Conservation (phyloP, 2,797 vertebrate genomes). For the Florisuga fusca region DNA sequence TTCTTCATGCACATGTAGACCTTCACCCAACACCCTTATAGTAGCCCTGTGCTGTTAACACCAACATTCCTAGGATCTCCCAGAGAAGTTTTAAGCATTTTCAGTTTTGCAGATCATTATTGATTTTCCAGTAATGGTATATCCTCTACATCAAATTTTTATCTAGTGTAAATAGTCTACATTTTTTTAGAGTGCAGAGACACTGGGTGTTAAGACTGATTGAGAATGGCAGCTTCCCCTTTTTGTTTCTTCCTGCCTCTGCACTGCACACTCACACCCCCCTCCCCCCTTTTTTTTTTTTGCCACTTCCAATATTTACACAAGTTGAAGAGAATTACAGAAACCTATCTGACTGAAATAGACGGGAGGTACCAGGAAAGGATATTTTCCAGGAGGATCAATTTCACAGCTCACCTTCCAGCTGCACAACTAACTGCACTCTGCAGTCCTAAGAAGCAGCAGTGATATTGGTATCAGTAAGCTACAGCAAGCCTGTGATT, state of each 20-base stretch:
- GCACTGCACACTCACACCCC: background rate
- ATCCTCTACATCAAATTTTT: background rate
- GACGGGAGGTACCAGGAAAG: background rate
- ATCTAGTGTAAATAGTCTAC: background rate
- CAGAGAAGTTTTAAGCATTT: background rate
- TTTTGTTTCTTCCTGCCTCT: background rate
- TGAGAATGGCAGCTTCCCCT: background rate
- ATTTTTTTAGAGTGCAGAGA: background rate
- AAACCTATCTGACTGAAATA: background rate
- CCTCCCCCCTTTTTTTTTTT: background rate
- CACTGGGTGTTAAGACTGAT: background rate
- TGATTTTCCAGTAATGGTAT: background rate
- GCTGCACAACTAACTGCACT: background rate
- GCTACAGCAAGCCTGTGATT: background rate
- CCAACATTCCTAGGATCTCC: background rate
- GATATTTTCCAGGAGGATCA: background rate
- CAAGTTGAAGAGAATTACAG: background rate
- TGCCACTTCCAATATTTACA: background rate
- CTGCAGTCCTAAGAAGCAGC: background rate
- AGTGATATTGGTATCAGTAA: background rate
- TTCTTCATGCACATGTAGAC: background rate
- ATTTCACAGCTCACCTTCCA: background rate
- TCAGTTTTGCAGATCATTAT: background rate
- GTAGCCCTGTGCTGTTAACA: accelerated
- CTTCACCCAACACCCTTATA: background rate